Base-by-base conservation (phyloP, 2,888 invertebrate species). In the Parnassius mnemosyne region DNA sequence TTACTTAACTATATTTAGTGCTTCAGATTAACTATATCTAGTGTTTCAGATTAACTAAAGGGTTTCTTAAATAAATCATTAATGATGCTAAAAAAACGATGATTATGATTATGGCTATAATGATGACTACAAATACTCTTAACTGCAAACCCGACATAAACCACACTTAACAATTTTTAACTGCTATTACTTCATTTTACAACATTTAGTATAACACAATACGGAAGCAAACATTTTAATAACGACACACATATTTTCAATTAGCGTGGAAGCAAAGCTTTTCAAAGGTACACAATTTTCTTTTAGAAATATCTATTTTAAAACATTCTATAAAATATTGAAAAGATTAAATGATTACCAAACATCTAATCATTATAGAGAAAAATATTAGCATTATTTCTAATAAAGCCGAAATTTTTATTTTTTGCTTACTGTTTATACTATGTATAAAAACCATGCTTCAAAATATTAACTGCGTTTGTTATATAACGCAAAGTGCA, bases 1-100 rank as follows among this genome's bases (percentile, higher is more conserved):
- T 46, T 12, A 3, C 46, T n/a, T 11, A 11, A 46, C 11, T 25
- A 7, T 3, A 3, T 51, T 34, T 11, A n/a, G 25, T 51, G 11
- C n/a, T 20, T 20, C 25, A 51, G 20, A 16, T 49, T 10, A 11
- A 34, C 60, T 60, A 61, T 2, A 3, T 51, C 20, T 10, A n/a
- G 25, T 51, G 11, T 10, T 20, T 20, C 25, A 51, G 20, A 16
- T 42, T 7, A 11, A 34, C 60, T 60, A 61, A 13, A 54, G 67
- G 69, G 67, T 64, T 71, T 60, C 53, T 67, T 64, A 64, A 68
- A 61, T 67, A 67, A 60, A 61, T 61, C 34, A 44, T 52, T 56
- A 63, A 63, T 20, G 42, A 56, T 56, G 60, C 60, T 60, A 60
- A 63, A 63, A 12, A 63, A 59, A 60, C 25, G 34, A 60, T 63